Evolutionary conservation across 2,113 vertebrate species (phyloP).

Genomic region (Neolamprologus fasciatus): DNA sequence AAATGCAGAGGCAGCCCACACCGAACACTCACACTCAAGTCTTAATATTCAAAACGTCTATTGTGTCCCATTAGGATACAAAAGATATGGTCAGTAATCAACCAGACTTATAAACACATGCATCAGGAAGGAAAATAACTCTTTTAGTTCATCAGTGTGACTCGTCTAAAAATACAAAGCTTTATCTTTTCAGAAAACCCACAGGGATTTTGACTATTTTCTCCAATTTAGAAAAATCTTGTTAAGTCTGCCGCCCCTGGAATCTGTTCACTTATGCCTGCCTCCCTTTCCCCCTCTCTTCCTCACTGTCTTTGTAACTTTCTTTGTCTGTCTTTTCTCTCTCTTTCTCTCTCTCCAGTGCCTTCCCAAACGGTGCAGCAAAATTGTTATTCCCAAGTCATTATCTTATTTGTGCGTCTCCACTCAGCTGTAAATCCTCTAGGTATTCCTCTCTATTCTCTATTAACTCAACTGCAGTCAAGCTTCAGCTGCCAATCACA

Average conservation of each 20-base stretch:
- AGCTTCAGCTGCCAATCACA: constrained; percentile 67
- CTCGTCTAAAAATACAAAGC: constrained; percentile 24
- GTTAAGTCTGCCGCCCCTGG: constrained; percentile 19
- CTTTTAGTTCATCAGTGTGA: constrained; percentile 32
- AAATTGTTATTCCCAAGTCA: constrained; percentile 72
- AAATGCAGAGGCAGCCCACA: not conserved
- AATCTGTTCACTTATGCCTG: constrained; percentile 31
- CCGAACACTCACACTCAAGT: not conserved
- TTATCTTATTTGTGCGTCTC: constrained; percentile 73
- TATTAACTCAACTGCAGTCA: constrained; percentile 60
- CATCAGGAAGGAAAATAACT: constrained; percentile 23
- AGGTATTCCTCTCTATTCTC: constrained; percentile 66
- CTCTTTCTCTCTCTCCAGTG: constrained; percentile 4
- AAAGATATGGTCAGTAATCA: constrained; percentile 30
- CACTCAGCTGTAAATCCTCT: constrained; percentile 68
- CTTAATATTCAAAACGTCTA: constrained; percentile 13
- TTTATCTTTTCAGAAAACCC: constrained; percentile 34
- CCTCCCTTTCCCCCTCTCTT: not conserved
- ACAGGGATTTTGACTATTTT: constrained; percentile 33
- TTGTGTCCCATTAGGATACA: not conserved
- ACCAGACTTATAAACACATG: not conserved
- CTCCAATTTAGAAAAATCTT: constrained; percentile 41
- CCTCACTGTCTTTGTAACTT: constrained; percentile 14
- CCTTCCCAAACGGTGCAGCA: constrained; percentile 34
- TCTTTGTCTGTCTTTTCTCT: constrained; percentile 20